Conservation (phyloP, 1,140 invertebrate species). For the Radopholus similis region DNA sequence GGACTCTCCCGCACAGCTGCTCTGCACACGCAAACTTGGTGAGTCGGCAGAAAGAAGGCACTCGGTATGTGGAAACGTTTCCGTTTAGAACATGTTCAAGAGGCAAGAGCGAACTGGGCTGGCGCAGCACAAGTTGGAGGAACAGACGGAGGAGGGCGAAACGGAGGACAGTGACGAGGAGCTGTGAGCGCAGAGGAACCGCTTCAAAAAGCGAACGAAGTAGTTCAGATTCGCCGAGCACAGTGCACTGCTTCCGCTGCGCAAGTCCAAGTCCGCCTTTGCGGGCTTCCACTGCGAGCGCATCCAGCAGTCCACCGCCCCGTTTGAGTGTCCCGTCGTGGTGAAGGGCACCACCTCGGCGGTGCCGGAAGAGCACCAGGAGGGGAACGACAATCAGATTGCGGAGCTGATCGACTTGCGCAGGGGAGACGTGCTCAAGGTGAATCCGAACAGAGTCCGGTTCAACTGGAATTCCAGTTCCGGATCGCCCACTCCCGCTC, state of each 20-base stretch:
- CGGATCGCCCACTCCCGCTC: not conserved
- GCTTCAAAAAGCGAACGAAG: not conserved
- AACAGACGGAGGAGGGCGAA: constrained; percentile 12
- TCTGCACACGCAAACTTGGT: constrained; percentile 37
- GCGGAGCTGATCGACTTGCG: constrained; percentile 1
- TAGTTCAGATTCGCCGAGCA: constrained; percentile 5
- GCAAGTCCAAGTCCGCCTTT: constrained; percentile 38
- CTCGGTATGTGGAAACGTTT: not conserved
- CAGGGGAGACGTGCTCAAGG: constrained; percentile 2
- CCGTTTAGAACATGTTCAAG: not conserved
- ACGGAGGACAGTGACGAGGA: constrained; percentile 39
- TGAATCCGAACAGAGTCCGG: not conserved
- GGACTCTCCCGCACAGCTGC: constrained; percentile 19
- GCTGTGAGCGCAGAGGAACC: constrained; percentile 15
- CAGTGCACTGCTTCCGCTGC: constrained; percentile 24
- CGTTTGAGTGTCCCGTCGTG: not conserved
- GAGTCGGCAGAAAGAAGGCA: not conserved
- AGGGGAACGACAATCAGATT: not conserved
- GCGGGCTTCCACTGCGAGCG: constrained; percentile 5
- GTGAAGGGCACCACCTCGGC: not conserved
- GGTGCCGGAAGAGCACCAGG: not conserved
- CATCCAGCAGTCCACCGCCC: not conserved
- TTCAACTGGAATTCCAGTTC: not conserved
- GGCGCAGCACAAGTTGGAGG: not conserved
- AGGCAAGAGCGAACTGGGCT: not conserved